Base-by-base conservation (phyloP, 2,888 invertebrate species). In the Nycteola revayana region DNA sequence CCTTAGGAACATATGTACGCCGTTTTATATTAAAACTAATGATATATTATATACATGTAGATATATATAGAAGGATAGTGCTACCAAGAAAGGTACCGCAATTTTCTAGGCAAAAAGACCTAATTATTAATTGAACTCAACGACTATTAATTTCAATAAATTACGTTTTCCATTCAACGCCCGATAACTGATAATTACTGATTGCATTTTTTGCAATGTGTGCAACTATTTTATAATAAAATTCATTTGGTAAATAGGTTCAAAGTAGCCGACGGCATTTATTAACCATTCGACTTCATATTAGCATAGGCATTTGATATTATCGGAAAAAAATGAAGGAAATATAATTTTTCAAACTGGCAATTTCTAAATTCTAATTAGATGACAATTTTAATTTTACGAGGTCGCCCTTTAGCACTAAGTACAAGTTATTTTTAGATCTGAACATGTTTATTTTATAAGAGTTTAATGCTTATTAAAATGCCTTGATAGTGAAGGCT, bases 311-410 rank as follows among this genome's bases (percentile, higher is more conserved):
- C 21, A 20, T 20, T 34, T 28, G 41, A 47, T 55, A 36, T 10
- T 30, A 55, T 55, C 56, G 18, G 6, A 10, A 28, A 24, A 8
- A 24, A 11, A 26, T 28, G 14, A 22, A 39, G 33, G 25, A 42
- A 55, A 48, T 36, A 37, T 36, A 34, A 42, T 42, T 36, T 47
- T 38, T 27, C 25, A 33, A 34, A 37, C 21, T 21, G 21, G 21
- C 34, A 46, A 49, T 52, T 47, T 55, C 47, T 53, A 52, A n/a
- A 55, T 52, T 46, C 35, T 30, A 47, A 43, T 41, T 28, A 37
- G 27, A 26, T 20, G 26, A 32, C 47, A 30, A 25, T 34, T 46
- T 52, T 42, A 30, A 25, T 34, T 46, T 52, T 42, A 54, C 28
- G 36, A 39, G 45, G 32, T 42, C 32, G 14, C 5, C 27, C 4